Base-by-base conservation (phyloP, 2,888 invertebrate species). In the Plemyria rubiginata region DNA sequence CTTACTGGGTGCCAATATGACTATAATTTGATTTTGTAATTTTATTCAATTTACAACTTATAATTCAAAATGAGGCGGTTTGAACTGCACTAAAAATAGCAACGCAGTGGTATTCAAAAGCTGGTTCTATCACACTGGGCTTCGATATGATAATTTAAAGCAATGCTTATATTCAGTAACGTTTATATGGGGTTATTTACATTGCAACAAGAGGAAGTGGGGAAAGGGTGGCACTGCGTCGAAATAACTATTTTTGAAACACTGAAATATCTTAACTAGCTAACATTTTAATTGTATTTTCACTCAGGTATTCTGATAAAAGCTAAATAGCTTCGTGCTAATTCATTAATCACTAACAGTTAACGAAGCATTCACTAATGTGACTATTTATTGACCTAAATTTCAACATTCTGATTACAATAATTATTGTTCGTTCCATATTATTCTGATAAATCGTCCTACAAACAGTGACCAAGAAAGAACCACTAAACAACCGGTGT, bases 71-170 rank as follows among this genome's bases (percentile, higher is more conserved):
- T 22, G 22, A 22, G 22, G 22, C 22, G 22, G 22, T 22, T 22
- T 22, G 22, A n/a, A n/a, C 22, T 40, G 40, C 8, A 32, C 32
- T 8, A 32, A 8, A 32, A 32, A 32, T 32, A 32, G 32, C 32
- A 32, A 38, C 11, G 9, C 8, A 38, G 36, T 1, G 2, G 36
- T 11, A 38, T 38, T 11, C 11, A 8, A 2, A 22, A 16, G 45
- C 45, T n/a, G n/a, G 12, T 48, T 48, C 48, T 32, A 49, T 49
- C 49, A 49, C 49, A 49, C 29, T 49, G 49, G 29, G 13, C n/a
- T 49, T 22, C 3, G 22, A 2, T 22, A 22, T 32, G 32, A 32
- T 32, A 32, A 32, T 8, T 6, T 32, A 6, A 29, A 29, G 29
- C 7, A 29, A 29, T 29, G 29, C 7, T n/a, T n/a, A n/a, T 0